phyloP scores from a whole-genome alignment of 2,113 vertebrate genomes.

The Vidua macroura region DNA sequence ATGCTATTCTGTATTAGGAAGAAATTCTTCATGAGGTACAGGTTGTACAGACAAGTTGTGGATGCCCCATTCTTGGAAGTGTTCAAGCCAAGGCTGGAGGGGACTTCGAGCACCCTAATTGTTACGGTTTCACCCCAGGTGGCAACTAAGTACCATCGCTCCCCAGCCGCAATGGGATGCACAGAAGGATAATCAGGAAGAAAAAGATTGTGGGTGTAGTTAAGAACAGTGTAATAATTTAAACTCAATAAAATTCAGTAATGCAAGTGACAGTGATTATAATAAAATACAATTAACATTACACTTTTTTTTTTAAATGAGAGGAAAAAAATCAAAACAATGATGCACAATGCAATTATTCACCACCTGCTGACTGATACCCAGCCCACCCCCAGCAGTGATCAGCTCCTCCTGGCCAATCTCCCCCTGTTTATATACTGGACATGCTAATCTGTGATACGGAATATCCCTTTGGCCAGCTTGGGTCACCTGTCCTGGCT shows the following conservation, averaged over 20 bases:
- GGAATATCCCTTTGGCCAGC: too few relatives aligned
- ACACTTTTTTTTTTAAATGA: neutral
- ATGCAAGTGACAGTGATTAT: neutral
- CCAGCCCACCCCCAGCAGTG: neutral
- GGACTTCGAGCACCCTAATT: neutral
- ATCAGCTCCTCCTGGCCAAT: neutral
- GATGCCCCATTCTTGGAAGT: neutral
- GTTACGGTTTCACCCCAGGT: neutral
- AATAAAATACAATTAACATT: neutral
- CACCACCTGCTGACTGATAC: neutral
- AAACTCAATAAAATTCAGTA: neutral
- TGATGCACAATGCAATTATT: neutral
- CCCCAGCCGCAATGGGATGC: accelerated
- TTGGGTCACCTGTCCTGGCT: neutral
- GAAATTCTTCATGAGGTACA: neutral
- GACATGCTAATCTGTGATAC: neutral
- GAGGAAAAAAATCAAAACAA: neutral
- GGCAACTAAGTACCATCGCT: neutral
- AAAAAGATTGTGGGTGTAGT: neutral
- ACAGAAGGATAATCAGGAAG: neutral
- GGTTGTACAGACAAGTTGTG: neutral
- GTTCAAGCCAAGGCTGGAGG: neutral
- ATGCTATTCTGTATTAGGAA: neutral
- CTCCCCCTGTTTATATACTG: too few relatives aligned
- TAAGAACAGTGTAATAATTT: neutral